Evolutionary conservation across 2,888 invertebrate genomes (phyloP).

Genomic region (Pyrrhia umbra): DNA sequence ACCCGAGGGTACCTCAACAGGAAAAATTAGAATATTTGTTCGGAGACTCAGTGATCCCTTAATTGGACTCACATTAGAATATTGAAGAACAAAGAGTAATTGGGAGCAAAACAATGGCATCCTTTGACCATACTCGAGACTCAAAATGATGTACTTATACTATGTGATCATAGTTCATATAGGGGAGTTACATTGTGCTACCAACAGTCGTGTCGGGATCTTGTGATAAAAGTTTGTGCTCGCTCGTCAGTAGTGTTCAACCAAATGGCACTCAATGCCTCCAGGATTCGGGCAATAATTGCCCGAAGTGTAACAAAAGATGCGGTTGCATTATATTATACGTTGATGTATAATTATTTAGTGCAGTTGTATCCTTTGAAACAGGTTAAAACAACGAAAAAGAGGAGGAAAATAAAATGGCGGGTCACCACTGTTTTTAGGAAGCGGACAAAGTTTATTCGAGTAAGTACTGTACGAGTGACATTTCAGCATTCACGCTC

Average conservation of each 20-base stretch:
- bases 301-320: too few species aligned
- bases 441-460: too few species aligned
- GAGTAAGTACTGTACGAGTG: too few species aligned
- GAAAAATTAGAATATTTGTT: slow-evolving; percentile 15
- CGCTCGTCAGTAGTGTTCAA: background rate
- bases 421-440: too few species aligned
- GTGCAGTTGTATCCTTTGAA: too few species aligned
- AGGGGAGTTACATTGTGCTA: slow-evolving; percentile 22
- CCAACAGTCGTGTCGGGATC: slow-evolving; percentile 14
- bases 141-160: slow-evolving; percentile 36
- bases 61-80: slow-evolving; percentile 23
- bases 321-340: too few species aligned
- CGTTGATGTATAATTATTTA: too few species aligned
- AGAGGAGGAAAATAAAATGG: too few species aligned
- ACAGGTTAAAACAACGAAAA: too few species aligned
- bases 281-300: too few species aligned
- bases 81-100: slow-evolving; percentile 54
- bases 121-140: slow-evolving; percentile 29
- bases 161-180: slow-evolving; percentile 25
- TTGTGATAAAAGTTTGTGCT: slow-evolving; percentile 9
- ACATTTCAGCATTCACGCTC: too few species aligned
- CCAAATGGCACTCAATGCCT: background rate
- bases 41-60: slow-evolving; percentile 25
- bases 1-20: background rate
- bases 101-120: slow-evolving; percentile 42